Base-by-base conservation (phyloP, 2,113 vertebrate genomes). In the Rallus limicola region DNA sequence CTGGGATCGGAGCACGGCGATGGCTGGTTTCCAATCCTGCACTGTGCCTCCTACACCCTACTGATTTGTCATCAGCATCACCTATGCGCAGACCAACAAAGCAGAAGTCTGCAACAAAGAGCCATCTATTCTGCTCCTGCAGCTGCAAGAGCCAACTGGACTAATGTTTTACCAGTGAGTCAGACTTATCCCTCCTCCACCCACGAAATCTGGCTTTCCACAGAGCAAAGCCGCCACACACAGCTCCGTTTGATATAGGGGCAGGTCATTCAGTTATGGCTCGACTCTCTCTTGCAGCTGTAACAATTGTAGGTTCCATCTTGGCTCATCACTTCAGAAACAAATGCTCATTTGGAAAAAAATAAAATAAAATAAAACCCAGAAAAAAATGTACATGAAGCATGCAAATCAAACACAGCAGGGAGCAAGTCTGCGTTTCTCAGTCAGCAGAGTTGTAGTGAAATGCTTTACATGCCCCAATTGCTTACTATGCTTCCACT, bases 381-480 rank as follows among this genome's bases (percentile, higher is more conserved):
- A 48, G 10, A 48, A 48, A 48, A 46, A 48, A 48, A 48, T 90
- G 78, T 69, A 91, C 86, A 94, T 64, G 71, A 93, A 86, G 76
- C 59, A 85, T 21, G 59, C 60, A 81, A 88, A 60, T 53, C 87
- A 91, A 90, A 89, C 11, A 24, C 31, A 93, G 90, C 86, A 88
- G 33, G 84, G 50, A 92, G 56, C 78, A 78, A 85, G 63, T 76
- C 67, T 92, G 80, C 86, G 48, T 81, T 93, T 96, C 92, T 92
- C 91, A 92, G 74, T 82, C 92, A 93, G 92, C 91, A 90, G 94
- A 88, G 60, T 58, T 90, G 86, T 92, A 95, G 91, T 67, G 75
- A 94, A 95, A 91, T 86, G 84, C 88, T 97, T 96, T 93, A 95
- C 89, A 95, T 36, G 94, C 90, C 86, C 93, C 88, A 93, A 82